phyloP scores from a whole-genome alignment of 2,113 vertebrate genomes.

The Tychaedon coryphoeus region DNA sequence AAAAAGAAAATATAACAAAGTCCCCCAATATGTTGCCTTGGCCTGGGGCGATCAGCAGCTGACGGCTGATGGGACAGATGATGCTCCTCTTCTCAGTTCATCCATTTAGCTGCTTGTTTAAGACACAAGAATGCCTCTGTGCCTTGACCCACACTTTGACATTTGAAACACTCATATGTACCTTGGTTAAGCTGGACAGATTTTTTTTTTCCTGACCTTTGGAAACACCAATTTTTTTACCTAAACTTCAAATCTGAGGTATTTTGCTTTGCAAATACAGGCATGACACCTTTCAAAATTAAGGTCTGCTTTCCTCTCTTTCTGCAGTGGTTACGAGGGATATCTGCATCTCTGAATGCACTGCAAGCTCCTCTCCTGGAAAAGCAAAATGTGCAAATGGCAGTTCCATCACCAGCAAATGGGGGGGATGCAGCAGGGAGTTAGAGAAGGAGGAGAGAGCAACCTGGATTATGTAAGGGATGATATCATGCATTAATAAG shows the following conservation, averaged over 20 bases:
- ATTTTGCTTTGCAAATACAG: not conserved
- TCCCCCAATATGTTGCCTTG: conserved; percentile 57
- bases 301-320: not conserved
- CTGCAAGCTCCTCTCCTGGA: not conserved
- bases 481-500: not conserved
- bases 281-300: not conserved
- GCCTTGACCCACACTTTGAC: conserved; percentile 24
- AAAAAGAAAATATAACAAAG: conserved; percentile 66
- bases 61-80: conserved; percentile 61
- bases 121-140: conserved; percentile 13
- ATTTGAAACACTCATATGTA: not conserved
- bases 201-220: not conserved
- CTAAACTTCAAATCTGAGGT: not conserved
- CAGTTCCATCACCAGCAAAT: not conserved
- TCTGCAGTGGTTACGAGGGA: rapidly evolving
- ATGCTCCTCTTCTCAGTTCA: conserved; percentile 54
- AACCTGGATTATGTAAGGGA: not conserved
- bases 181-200: not conserved
- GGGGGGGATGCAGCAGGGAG: not conserved
- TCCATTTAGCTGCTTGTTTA: conserved; percentile 65
- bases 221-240: not conserved
- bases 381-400: not conserved
- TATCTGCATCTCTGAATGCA: not conserved
- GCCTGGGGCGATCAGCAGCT: conserved; percentile 56
- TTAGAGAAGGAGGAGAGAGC: not conserved